Base-by-base conservation (phyloP, 2,888 invertebrate genomes). In the Chironomus riparius region DNA sequence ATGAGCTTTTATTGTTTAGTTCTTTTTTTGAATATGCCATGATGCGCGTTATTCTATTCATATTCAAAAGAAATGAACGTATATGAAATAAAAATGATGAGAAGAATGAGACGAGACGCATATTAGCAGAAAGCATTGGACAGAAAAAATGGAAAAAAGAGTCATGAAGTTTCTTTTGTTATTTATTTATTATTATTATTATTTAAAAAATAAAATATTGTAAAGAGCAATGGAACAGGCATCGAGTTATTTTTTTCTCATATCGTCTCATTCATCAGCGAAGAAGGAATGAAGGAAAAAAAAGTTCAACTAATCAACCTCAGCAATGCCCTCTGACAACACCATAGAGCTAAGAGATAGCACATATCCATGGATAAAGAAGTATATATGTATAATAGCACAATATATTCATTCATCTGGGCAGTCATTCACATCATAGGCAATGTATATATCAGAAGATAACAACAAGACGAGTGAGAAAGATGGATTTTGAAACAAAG, bases 301-400 rank as follows among this genome's bases (percentile, higher is more conserved):
- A 56, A 56, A 65, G 65, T 65, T 65, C 65, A 65, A 65, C 65
- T 65, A 65, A 65, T 65, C 65, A 65, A 65, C 65, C 65, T 65
- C 56, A 18, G 56, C 56, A 18, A 18, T 56, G 56, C 56, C 15
- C 56, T 56, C 56, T 56, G 56, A 38, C 38, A 38, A 38, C 38
- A 38, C 38, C 38, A 38, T 10, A 38, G 38, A 38, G 10, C 38
- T 38, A 2, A 38, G 10, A 10, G 38, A 38, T 38, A 38, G 56
- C 56, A 28, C 28, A 56, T 56, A 56, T 56, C 56, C 56, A 56
- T 56, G 56, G 10, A 56, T 56, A 56, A 2, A 56, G 18, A 6
- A 10, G 10, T 38, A 38, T 38, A 10, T 38, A 38, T 38, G 10
- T 38, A 38, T 38, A 38, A 38, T 38, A 38, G 38, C 38, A 38